These are phyloP conservation scores for Kradibia gibbosae DNA, from an alignment of 1,140 invertebrate species.

Conservation along the genomic window DNA sequence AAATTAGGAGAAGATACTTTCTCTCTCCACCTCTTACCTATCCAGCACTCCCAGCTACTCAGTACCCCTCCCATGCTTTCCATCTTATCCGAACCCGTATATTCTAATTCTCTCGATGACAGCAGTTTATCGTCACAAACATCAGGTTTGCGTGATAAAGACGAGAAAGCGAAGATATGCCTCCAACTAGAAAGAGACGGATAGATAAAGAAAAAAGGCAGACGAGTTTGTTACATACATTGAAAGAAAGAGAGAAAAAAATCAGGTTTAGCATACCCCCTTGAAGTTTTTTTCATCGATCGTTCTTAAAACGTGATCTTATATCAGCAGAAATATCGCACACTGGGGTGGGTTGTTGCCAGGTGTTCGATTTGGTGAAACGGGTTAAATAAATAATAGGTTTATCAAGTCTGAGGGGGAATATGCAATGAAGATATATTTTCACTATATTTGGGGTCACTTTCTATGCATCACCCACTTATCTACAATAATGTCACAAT, in stretches of 20 bases:
- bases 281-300: not conserved
- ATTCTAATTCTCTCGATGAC: slow-evolving; percentile 53
- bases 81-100: not conserved
- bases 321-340: slow-evolving; percentile 58
- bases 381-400: slow-evolving; percentile 54
- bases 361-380: slow-evolving; percentile 57
- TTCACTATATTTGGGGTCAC: not conserved
- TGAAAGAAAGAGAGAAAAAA: not conserved
- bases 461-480: slow-evolving; percentile 24
- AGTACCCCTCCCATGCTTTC: not conserved
- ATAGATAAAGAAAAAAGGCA: slow-evolving; percentile 45
- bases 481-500: not conserved
- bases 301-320: slow-evolving; percentile 58
- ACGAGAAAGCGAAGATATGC: slow-evolving; percentile 45
- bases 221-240: not conserved
- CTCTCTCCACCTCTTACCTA: not conserved
- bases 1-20: slow-evolving; percentile 32
- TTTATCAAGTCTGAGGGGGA: not conserved
- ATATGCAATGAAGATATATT: not conserved
- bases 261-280: slow-evolving; percentile 33
- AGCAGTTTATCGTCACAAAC: slow-evolving; percentile 63
- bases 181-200: not conserved
- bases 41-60: not conserved
- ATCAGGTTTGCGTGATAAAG: slow-evolving; percentile 60
- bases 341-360: slow-evolving; percentile 52